Conservation (phyloP, 1,140 invertebrate genomes). For the Diabrotica virgifera region DNA sequence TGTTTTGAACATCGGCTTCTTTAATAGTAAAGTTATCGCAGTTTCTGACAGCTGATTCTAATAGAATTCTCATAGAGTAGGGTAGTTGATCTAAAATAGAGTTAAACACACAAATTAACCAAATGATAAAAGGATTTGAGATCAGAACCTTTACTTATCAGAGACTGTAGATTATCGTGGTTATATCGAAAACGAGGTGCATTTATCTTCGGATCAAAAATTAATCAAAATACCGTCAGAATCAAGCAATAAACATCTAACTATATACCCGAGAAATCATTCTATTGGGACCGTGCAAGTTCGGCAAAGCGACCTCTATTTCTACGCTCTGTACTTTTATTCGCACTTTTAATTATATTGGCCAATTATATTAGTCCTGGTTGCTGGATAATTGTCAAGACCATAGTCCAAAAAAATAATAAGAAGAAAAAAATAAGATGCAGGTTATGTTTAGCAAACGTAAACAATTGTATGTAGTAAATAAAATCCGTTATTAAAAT, state of each 20-base stretch:
- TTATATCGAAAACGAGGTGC: neutral
- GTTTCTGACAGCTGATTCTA: conserved; percentile 94
- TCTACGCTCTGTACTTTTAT: no score
- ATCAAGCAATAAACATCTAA: conserved; percentile 13
- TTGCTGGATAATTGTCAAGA: no score
- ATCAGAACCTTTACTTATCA: neutral
- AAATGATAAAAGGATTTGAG: neutral
- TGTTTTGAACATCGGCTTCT: conserved; percentile 83
- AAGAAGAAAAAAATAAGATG: no score
- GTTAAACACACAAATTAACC: neutral
- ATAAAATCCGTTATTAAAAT: no score
- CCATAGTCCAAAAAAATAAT: no score
- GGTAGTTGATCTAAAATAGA: conserved; percentile 72
- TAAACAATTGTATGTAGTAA: no score
- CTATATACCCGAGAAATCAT: no score
- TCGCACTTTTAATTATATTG: no score
- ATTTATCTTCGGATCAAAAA: neutral
- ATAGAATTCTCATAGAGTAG: conserved; percentile 86
- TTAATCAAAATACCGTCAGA: conserved; percentile 15
- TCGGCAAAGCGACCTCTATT: no score
- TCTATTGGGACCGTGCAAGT: no score
- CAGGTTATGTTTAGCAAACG: no score
- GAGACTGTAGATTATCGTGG: neutral
- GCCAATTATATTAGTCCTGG: no score
- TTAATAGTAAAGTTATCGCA: conserved; percentile 93